These are phyloP conservation scores for Phallusia fumigata DNA, from an alignment of 23 tunicate species.

Conservation along the genomic window DNA sequence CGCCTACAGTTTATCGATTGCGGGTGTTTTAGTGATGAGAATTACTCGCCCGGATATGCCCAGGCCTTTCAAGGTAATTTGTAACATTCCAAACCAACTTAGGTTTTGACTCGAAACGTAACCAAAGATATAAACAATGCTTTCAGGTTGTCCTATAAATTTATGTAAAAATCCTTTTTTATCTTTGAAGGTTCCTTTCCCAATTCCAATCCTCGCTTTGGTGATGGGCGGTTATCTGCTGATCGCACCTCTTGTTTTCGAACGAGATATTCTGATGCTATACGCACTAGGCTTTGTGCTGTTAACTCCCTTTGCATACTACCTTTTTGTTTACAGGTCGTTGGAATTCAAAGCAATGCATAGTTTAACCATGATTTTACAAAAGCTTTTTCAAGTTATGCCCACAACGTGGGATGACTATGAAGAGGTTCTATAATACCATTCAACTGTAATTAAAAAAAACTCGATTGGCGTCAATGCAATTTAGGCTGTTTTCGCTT, in stretches of 20 bases:
- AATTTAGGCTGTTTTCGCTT: too few species aligned
- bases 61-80: slow-evolving; percentile 10
- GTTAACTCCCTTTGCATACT: neutral
- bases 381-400: neutral
- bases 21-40: neutral
- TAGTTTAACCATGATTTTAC: neutral
- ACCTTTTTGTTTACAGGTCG: neutral
- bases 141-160: too few species aligned
- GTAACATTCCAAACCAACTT: too few species aligned
- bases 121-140: too few species aligned
- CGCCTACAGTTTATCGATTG: neutral
- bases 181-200: neutral
- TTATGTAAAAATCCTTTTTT: too few species aligned
- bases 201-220: neutral
- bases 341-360: neutral
- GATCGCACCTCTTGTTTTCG: slow-evolving; percentile 10
- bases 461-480: too few species aligned
- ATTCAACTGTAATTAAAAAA: too few species aligned
- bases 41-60: neutral
- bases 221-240: neutral
- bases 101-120: too few species aligned
- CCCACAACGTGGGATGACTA: neutral
- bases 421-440: neutral
- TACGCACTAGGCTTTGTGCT: neutral
- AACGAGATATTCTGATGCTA: neutral